These are phyloP conservation scores for Terrapene triunguis DNA, from an alignment of 2,113 vertebrate species.

Conservation along the genomic window DNA sequence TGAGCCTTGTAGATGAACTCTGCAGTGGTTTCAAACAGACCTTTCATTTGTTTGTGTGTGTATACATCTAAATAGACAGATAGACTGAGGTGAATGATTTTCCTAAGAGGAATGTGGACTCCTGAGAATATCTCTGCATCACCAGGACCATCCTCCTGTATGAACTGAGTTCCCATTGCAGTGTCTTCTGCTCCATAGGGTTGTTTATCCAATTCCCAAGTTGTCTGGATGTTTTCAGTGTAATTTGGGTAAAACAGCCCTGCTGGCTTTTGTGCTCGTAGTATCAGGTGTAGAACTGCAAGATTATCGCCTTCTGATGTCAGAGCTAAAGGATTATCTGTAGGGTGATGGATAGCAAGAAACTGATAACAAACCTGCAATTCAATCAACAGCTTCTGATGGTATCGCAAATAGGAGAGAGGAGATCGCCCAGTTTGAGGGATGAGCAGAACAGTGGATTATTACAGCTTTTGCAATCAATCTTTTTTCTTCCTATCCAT, in stretches of 20 bases:
- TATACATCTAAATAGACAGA: rapidly evolving
- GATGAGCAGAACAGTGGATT: not conserved
- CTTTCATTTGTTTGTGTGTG: rapidly evolving
- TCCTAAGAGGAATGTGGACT: rapidly evolving
- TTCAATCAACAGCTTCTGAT: slow-evolving; percentile 38
- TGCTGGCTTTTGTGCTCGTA: rapidly evolving
- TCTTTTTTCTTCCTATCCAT: not conserved
- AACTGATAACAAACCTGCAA: slow-evolving; percentile 50
- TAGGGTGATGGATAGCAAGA: slow-evolving; percentile 13
- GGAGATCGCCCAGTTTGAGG: not conserved
- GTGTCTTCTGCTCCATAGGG: rapidly evolving
- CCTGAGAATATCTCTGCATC: not conserved
- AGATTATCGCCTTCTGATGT: not conserved
- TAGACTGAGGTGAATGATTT: rapidly evolving
- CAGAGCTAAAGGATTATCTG: slow-evolving; percentile 37
- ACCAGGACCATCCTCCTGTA: rapidly evolving
- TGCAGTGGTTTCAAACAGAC: not conserved
- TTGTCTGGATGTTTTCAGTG: rapidly evolving
- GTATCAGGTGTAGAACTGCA: not conserved
- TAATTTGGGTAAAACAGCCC: not conserved
- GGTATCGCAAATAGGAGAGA: not conserved
- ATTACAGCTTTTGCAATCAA: not conserved
- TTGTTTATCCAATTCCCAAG: not conserved
- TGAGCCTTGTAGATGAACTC: not conserved
- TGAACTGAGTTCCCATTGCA: not conserved